Base-by-base conservation (phyloP, 2,888 invertebrate species). In the Diarsia rubi region DNA sequence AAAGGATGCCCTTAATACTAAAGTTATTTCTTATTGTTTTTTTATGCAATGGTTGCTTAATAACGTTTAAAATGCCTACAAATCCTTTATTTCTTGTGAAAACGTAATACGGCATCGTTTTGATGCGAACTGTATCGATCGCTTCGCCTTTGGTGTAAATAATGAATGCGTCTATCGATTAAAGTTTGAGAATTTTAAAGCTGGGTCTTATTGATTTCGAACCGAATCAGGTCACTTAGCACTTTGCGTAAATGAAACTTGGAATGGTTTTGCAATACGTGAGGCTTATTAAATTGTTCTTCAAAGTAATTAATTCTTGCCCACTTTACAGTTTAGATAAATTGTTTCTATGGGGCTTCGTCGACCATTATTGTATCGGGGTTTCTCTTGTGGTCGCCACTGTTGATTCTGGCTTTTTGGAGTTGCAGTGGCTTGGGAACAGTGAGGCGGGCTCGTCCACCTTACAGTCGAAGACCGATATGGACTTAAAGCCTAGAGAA, bases 1-100 rank as follows among this genome's bases (percentile, higher is more conserved):
- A 70, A 78, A 85, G 68, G 82, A 78, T 84, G 65, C 84, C 81
- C 70, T 68, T 81, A 69, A 27, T 71, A 42, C 16, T 57, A 9
- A 24, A 81, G 77, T 67, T 73, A 82, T 69, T 65, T 70, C 31
- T 54, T 73, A 74, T 67, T 47, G 19, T n/a, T 27, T 49, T n/a
- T n/a, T 85, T 31, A 69, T 37, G 79, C 42, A 81, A 84, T 24
- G 14, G 1, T 37, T 57, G 12, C 44, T 63, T 31, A 52, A n/a
- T 24, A 27, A 9, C 24, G 16, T 52, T 57, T 66, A 24, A 65
- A 37, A 37, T 45, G 14, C 31, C 8, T 47, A n/a, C 6, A 24
- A 59, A 57, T 59, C 3, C 11, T n/a, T 44, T n/a, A 45, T 64
- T 64, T 74, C 24, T 73, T 79, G 37, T 75, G 21, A 21, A 81